Conservation (phyloP, 1,140 invertebrate species). For the Rhagoletis pomonella region DNA sequence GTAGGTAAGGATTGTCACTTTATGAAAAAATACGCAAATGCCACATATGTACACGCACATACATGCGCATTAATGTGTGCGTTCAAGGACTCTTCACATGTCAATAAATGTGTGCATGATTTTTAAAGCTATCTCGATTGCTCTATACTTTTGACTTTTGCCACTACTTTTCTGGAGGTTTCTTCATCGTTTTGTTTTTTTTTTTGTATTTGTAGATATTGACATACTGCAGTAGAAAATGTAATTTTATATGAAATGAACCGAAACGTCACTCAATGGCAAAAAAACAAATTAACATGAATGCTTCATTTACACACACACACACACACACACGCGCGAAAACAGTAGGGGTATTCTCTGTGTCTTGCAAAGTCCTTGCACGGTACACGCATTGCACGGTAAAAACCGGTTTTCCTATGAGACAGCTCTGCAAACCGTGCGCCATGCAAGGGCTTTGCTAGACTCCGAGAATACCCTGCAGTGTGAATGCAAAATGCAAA, state of each 20-base stretch:
- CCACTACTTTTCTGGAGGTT: too few relatives aligned
- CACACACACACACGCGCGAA: neutral
- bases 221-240: neutral
- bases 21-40: conserved; percentile 14
- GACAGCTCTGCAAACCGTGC: too few relatives aligned
- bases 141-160: too few relatives aligned
- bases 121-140: neutral
- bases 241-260: conserved; percentile 21
- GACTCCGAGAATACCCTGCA: neutral
- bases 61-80: neutral
- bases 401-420: too few relatives aligned
- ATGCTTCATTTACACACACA: neutral
- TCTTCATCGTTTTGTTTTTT: too few relatives aligned
- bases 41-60: neutral
- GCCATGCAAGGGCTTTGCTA: too few relatives aligned
- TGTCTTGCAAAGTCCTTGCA: too few relatives aligned
- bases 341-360: neutral
- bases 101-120: neutral
- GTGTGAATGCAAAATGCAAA: neutral
- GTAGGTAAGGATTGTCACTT: conserved; percentile 14
- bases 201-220: neutral
- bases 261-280: conserved; percentile 3
- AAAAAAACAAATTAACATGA: neutral
- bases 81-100: conserved; percentile 28
- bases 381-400: too few relatives aligned